Conservation (phyloP, 2,797 vertebrate genomes). For the Martes flavigula region DNA sequence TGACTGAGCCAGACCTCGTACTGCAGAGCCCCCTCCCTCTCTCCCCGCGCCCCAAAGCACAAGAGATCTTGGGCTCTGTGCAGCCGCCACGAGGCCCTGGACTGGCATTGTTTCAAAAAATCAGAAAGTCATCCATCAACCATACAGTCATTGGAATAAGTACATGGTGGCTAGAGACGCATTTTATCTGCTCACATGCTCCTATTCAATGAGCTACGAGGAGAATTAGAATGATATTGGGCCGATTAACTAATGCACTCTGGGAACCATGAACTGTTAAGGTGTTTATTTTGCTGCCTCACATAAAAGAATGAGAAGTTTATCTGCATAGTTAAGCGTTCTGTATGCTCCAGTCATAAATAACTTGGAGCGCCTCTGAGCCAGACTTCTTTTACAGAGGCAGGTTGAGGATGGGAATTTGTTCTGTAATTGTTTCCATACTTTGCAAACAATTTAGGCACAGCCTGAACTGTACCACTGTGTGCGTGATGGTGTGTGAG, state of each 20-base stretch:
- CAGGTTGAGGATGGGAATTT: conserved; percentile 70
- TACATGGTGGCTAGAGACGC: conserved; percentile 84
- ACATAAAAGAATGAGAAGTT: conserved; percentile 80
- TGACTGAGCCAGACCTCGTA: conserved; percentile 94
- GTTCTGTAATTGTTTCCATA: conserved; percentile 68
- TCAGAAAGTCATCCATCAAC: conserved; percentile 88
- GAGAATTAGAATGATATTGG: conserved; percentile 84
- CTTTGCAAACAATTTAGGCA: conserved; percentile 64
- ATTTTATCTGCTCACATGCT: conserved; percentile 83
- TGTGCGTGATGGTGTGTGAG: neutral
- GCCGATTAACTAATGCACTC: conserved; percentile 82
- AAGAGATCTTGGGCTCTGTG: conserved; percentile 82
- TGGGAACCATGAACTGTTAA: conserved; percentile 81
- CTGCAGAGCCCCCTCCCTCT: conserved; percentile 80
- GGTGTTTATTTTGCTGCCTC: conserved; percentile 84
- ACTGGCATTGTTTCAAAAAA: conserved; percentile 88
- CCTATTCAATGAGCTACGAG: conserved; percentile 80
- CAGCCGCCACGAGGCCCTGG: conserved; percentile 81
- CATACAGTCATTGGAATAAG: conserved; percentile 84
- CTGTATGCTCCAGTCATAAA: conserved; percentile 71
- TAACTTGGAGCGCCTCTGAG: neutral
- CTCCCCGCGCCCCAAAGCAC: conserved; percentile 82
- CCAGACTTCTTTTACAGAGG: conserved; percentile 33
- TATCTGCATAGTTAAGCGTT: conserved; percentile 82
- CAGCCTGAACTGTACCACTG: neutral